Conservation (phyloP, 1,140 invertebrate genomes). For the Ceratoteleas bidentatus region DNA sequence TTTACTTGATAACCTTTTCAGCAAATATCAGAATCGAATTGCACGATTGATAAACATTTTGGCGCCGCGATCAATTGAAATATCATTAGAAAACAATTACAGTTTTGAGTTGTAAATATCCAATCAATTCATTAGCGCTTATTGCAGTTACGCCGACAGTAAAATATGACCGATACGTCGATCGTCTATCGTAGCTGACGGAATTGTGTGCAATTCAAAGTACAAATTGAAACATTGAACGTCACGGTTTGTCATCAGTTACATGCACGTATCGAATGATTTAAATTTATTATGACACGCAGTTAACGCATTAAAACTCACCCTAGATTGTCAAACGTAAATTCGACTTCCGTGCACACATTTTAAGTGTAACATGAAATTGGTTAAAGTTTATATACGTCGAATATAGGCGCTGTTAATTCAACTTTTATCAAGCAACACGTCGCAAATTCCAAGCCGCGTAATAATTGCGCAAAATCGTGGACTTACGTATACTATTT, state of each 20-base stretch:
- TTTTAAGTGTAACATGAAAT: neutral
- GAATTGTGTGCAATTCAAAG: constrained; percentile 28
- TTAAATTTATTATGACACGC: constrained; percentile 11
- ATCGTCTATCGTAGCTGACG: constrained; percentile 25
- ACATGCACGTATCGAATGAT: constrained; percentile 1
- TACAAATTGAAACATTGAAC: constrained; percentile 31
- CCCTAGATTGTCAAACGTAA: neutral
- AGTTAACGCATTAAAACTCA: neutral
- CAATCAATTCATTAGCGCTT: constrained; percentile 42
- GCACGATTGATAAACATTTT: constrained; percentile 14
- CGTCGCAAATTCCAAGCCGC: neutral
- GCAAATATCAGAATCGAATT: constrained; percentile 1
- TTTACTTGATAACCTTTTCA: constrained; percentile 2
- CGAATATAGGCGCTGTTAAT: too few species aligned
- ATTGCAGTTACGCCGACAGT: constrained; percentile 33
- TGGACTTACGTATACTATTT: neutral
- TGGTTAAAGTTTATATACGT: neutral
- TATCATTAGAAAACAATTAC: constrained; percentile 35
- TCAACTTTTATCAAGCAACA: too few species aligned
- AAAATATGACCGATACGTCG: constrained; percentile 34
- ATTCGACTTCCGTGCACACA: neutral
- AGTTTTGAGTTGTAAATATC: constrained; percentile 38
- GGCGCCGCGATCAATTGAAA: constrained; percentile 17
- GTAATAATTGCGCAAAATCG: neutral
- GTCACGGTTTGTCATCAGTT: constrained; percentile 17